Conservation (phyloP, 2,797 vertebrate species). For the Myoxocephalus aenaeus region DNA sequence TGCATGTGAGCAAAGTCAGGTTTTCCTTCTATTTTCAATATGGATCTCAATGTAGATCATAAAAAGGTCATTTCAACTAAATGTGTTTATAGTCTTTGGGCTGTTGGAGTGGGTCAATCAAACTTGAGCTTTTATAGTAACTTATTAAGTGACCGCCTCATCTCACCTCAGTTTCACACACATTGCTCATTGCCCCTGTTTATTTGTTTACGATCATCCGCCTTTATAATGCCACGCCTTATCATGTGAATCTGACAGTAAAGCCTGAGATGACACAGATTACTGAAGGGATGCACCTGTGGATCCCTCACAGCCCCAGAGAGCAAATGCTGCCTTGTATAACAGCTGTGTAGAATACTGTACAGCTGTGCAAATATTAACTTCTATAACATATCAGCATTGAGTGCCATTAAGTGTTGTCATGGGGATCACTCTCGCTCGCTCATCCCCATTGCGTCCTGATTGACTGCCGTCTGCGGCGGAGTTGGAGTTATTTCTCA, state of each 20-base stretch:
- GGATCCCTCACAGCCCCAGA: not conserved
- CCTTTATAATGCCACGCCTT: slow-evolving; percentile 19
- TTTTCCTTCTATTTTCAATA: not conserved
- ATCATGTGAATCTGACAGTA: slow-evolving; percentile 13
- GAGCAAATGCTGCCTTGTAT: slow-evolving; percentile 5
- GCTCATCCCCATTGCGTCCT: not conserved
- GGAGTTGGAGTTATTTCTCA: not conserved
- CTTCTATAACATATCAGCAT: not conserved
- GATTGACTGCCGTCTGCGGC: not conserved
- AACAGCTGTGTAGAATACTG: not conserved
- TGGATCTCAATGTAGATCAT: not conserved
- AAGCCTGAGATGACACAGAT: slow-evolving; percentile 21
- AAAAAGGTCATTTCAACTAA: not conserved
- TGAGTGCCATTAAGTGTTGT: slow-evolving; percentile 8
- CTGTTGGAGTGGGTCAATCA: slow-evolving; percentile 2
- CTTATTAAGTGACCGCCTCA: slow-evolving; percentile 35
- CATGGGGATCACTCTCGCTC: not conserved
- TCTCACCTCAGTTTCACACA: not conserved
- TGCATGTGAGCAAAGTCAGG: not conserved
- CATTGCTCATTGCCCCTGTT: slow-evolving; percentile 39
- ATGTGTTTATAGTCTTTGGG: slow-evolving; percentile 2
- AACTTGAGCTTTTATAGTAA: slow-evolving; percentile 27
- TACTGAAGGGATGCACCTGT: not conserved
- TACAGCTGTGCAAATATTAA: slow-evolving; percentile 46
- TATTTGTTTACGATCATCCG: slow-evolving; percentile 73